A percentile compares a stretch with the other conserved stretches of the same genome.
Conservation (phyloP, 2,113 vertebrate genomes). For the Thamnophis sirtalis region DNA sequence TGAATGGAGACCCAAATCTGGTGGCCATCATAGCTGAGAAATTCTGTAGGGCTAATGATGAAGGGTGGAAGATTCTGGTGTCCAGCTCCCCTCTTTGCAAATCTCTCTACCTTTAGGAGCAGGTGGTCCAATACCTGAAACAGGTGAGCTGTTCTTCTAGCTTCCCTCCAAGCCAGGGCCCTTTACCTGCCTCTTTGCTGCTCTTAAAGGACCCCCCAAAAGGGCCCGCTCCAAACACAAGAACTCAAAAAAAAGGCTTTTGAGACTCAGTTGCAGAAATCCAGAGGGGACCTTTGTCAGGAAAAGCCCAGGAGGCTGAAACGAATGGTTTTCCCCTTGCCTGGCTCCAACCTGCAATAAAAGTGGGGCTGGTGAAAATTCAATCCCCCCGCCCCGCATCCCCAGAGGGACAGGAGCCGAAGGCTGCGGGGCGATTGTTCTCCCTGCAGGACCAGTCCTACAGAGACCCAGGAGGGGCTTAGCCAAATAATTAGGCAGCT, state of each 20-base stretch:
- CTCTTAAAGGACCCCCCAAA: background rate
- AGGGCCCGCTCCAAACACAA: background rate
- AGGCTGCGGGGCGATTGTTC: background rate
- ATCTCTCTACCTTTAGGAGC: background rate
- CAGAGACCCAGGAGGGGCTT: background rate
- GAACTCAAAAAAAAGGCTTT: background rate
- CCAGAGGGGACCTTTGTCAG: background rate
- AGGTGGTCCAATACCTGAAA: background rate
- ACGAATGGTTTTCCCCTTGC: background rate
- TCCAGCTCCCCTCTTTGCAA: background rate
- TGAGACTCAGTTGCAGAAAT: background rate
- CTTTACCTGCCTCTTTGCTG: background rate
- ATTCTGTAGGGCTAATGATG: background rate
- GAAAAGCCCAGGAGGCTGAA: background rate
- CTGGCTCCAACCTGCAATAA: background rate
- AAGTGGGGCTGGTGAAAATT: background rate
- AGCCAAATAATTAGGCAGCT: background rate
- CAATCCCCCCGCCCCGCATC: no score
- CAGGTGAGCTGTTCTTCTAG: background rate
- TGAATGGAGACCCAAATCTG: background rate
- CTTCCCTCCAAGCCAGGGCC: background rate
- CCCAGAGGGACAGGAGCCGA: background rate
- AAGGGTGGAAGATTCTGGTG: background rate
- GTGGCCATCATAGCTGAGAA: background rate
- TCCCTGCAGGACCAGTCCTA: background rate